Percentiles rank a stretch among this genome's conserved stretches.
Evolutionary conservation across 1,140 invertebrate species (phyloP).

Genomic region (Trachymyrmex septentrionalis): DNA sequence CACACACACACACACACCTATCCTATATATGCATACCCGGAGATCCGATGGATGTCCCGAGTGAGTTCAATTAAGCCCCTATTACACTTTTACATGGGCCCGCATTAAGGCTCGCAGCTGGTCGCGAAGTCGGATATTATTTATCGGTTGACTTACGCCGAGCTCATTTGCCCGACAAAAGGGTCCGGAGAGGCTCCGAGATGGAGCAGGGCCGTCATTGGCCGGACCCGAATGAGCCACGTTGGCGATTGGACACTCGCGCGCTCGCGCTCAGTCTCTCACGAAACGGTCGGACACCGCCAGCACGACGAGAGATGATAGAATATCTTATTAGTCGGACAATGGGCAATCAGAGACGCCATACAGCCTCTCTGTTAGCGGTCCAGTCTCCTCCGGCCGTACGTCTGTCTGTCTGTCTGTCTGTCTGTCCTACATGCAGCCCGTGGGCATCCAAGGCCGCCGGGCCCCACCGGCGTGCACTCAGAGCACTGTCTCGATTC

Average conservation of each 20-base stretch:
- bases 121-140: slow-evolving; percentile 79
- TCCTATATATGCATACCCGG: slow-evolving; percentile 65
- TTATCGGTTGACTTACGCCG: slow-evolving; percentile 82
- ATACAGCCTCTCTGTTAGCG: slow-evolving; percentile 82
- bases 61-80: slow-evolving; percentile 80
- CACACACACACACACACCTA: too few species aligned
- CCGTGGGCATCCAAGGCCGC: slow-evolving; percentile 70
- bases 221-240: slow-evolving; percentile 73
- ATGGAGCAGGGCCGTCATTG: slow-evolving; percentile 68
- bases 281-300: slow-evolving; percentile 69
- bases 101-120: slow-evolving; percentile 80
- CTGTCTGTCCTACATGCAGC: slow-evolving; percentile 66
- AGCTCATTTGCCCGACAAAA: slow-evolving; percentile 79
- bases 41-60: slow-evolving; percentile 67
- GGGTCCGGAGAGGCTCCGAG: slow-evolving; percentile 43
- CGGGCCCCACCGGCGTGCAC: slow-evolving; percentile 51
- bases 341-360: slow-evolving; percentile 85
- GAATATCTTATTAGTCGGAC: slow-evolving; percentile 86
- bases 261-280: slow-evolving; percentile 59
- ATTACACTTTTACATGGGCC: slow-evolving; percentile 79
- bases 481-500: not conserved
- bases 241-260: slow-evolving; percentile 74
- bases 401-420: slow-evolving; percentile 63
- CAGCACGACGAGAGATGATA: slow-evolving; percentile 79
- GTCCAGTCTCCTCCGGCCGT: slow-evolving; percentile 73